Evolutionary conservation across 1,140 invertebrate genomes (phyloP).

Genomic region (Drosophila kanapiae): DNA sequence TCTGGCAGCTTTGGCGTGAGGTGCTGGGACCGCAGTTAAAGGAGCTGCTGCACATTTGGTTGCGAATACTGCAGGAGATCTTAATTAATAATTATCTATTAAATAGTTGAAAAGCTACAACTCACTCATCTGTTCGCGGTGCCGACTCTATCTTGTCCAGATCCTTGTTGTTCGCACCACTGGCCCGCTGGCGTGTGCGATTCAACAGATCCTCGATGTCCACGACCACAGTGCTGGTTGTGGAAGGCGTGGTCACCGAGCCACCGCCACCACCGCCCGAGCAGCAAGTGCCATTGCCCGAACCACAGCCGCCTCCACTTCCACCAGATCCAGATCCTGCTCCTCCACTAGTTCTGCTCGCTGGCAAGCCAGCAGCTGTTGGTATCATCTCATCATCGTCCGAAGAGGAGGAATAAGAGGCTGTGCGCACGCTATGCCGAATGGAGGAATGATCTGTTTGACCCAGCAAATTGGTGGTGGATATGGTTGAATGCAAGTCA

Average conservation of each 20-base stretch:
- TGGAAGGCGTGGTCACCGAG: conserved; percentile 58
- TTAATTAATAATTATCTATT: neutral
- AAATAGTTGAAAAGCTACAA: neutral
- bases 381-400: conserved; percentile 85
- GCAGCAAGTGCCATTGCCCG: conserved; percentile 70
- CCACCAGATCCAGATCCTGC: neutral
- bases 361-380: conserved; percentile 55
- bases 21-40: conserved; percentile 85
- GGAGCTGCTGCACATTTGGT: conserved; percentile 85
- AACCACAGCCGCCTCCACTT: conserved; percentile 54
- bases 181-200: conserved; percentile 56
- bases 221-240: conserved; percentile 85
- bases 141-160: conserved; percentile 62
- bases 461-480: conserved; percentile 76
- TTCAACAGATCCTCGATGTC: conserved; percentile 91
- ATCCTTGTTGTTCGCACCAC: conserved; percentile 35
- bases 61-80: conserved; percentile 24
- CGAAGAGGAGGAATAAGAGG: conserved; percentile 78
- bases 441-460: conserved; percentile 54
- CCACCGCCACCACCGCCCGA: conserved; percentile 38
- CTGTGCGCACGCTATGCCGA: conserved; percentile 68
- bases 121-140: conserved; percentile 58
- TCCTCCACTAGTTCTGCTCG: conserved; percentile 33
- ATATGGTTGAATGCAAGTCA: conserved; percentile 76
- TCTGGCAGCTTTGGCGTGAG: conserved; percentile 86